A percentile compares a stretch with the other conserved stretches of the same genome.
Conservation (phyloP, 1,140 invertebrate species). For the Bombus balteatus region DNA sequence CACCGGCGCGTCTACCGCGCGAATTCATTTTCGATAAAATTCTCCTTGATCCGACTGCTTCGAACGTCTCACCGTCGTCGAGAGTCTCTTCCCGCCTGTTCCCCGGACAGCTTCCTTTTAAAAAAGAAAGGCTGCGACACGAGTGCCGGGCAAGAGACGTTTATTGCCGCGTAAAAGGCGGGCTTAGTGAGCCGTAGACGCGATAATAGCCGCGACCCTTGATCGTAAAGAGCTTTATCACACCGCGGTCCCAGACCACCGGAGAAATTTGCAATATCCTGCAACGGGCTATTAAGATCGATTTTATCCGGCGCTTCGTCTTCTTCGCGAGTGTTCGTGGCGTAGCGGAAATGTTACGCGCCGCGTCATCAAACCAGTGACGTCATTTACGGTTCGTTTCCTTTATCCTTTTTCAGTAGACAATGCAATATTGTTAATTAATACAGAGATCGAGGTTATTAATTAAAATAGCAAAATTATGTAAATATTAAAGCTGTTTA, state of each 20-base stretch:
- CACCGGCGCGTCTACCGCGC: not conserved
- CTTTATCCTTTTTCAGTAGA: too few relatives aligned
- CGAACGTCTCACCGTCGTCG: not conserved
- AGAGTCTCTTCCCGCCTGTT: not conserved
- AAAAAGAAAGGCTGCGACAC: slow-evolving; percentile 1
- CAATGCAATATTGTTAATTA: too few relatives aligned
- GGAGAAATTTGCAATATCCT: slow-evolving; percentile 33
- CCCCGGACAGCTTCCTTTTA: not conserved
- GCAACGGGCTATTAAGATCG: slow-evolving; percentile 6
- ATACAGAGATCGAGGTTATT: too few relatives aligned
- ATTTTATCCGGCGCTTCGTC: not conserved
- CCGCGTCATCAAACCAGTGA: not conserved
- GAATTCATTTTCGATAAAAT: slow-evolving; percentile 27
- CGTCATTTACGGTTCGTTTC: not conserved
- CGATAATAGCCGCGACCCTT: slow-evolving; percentile 41
- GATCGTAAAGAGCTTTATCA: slow-evolving; percentile 43
- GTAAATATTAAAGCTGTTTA: too few relatives aligned
- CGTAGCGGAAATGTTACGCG: not conserved
- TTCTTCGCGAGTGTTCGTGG: not conserved
- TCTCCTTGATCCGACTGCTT: not conserved
- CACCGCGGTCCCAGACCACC: not conserved
- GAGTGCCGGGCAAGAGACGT: slow-evolving; percentile 28
- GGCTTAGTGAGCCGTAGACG: slow-evolving; percentile 37
- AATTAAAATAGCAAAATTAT: too few relatives aligned
- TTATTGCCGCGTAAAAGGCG: slow-evolving; percentile 59